Evolutionary conservation across 1,140 invertebrate species (phyloP).

Genomic region (Coenobita brevimanus): DNA sequence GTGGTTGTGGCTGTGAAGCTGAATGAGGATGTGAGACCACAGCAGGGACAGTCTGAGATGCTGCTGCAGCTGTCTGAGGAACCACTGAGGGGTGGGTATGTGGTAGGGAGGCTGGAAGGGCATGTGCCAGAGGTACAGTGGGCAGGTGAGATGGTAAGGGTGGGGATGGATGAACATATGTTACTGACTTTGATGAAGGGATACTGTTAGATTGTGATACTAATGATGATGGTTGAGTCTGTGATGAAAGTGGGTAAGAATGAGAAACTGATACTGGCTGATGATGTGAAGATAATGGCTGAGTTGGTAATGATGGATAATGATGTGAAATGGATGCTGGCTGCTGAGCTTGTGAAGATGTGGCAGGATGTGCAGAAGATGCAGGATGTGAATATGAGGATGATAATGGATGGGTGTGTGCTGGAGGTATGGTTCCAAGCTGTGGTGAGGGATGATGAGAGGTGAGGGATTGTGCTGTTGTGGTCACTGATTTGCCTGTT

Average conservation of each 20-base stretch:
- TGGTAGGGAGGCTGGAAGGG: not conserved
- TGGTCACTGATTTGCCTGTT: not conserved
- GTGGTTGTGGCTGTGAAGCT: too few species aligned
- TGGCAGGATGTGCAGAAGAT: not conserved
- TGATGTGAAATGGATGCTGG: not conserved
- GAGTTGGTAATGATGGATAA: not conserved
- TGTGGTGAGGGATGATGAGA: not conserved
- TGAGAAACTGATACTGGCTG: constrained; percentile 7
- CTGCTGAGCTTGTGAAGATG: not conserved
- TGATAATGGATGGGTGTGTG: constrained; percentile 7
- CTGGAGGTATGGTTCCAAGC: constrained; percentile 6
- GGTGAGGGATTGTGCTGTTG: not conserved
- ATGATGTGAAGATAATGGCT: constrained; percentile 11
- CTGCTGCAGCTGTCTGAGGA: not conserved
- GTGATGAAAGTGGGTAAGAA: not conserved
- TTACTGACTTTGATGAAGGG: too few species aligned
- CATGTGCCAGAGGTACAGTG: too few species aligned
- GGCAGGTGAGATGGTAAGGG: too few species aligned
- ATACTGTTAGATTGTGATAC: not conserved
- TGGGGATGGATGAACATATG: too few species aligned
- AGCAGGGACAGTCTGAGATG: not conserved
- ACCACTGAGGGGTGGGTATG: not conserved
- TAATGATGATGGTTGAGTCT: not conserved
- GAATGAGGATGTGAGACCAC: not conserved
- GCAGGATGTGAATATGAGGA: constrained; percentile 3